phyloP scores from a whole-genome alignment of 1,140 invertebrate genomes.

The Drosophila simulans region DNA sequence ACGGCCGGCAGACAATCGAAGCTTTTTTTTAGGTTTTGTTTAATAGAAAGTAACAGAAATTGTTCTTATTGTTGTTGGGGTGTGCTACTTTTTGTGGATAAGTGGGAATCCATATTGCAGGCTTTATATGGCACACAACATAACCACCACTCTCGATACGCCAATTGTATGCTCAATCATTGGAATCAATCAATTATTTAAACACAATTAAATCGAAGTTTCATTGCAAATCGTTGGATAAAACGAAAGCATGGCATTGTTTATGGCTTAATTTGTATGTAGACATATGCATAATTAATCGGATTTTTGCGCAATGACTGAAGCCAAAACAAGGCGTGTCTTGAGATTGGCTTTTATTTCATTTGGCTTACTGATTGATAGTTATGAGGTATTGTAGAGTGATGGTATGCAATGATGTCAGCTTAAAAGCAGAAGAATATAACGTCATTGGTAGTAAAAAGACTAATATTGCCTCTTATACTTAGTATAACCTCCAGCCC shows the following conservation, averaged over 20 bases:
- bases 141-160: slow-evolving; percentile 27
- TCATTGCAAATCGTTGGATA: slow-evolving; percentile 47
- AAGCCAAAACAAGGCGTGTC: slow-evolving; percentile 46
- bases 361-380: slow-evolving; percentile 38
- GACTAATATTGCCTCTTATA: not conserved
- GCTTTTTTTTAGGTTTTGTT: slow-evolving; percentile 58
- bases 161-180: slow-evolving; percentile 27
- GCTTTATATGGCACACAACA: slow-evolving; percentile 24
- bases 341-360: slow-evolving; percentile 29
- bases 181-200: slow-evolving; percentile 67
- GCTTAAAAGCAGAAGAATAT: slow-evolving; percentile 21
- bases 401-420: slow-evolving; percentile 55
- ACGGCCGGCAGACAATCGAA: slow-evolving; percentile 44
- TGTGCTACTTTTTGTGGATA: slow-evolving; percentile 67
- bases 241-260: slow-evolving; percentile 76
- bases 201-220: slow-evolving; percentile 57
- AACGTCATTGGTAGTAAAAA: not conserved
- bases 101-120: slow-evolving; percentile 22
- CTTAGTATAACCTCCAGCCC: not conserved
- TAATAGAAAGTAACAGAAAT: slow-evolving; percentile 83
- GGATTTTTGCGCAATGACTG: slow-evolving; percentile 67
- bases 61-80: slow-evolving; percentile 60
- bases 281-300: slow-evolving; percentile 44
- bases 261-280: slow-evolving; percentile 15
- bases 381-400: slow-evolving; percentile 5